Base-by-base conservation (phyloP, 1,140 invertebrate genomes). In the Sarcophaga peregrina region DNA sequence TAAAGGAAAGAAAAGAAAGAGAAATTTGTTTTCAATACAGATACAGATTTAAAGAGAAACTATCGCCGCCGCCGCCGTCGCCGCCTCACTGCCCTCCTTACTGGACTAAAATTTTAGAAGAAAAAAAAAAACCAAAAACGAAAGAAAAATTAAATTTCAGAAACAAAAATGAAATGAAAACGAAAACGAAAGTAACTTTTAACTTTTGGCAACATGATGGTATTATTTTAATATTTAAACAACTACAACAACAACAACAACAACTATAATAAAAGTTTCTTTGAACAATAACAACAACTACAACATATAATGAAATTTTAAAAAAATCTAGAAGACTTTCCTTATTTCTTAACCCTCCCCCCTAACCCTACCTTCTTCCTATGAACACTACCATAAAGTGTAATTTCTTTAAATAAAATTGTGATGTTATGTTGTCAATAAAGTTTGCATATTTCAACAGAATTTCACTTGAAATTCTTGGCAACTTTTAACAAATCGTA, bases 71-170 rank as follows among this genome's bases (percentile, higher is more conserved):
- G 25, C 62, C 62, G 75, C 75, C 25, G 25, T 37, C 25, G 25
- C 25, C 75, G 75, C 75, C 75, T 78, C 75, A 78, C 75, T 78
- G 75, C 75, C 75, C 75, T 78, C 45, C 7, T 76, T 50, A 25
- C 37, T 50, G 17, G 47, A 48, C 45, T 76, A 13, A 8, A 47
- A 47, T 78, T 45, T n/a, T 13, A 20, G 9, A 25, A 15, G n/a
- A 76, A 20, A 20, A 52, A 9, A 20, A 52, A 15, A 47, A 76
- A 20, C 11, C 50, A 9, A 68, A 68, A 68, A 78, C 8, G 62
- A 25, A 72, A 72, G 17, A 72, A 72, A 72, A 72, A 72, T 72
- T 25, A 72, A 72, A 72, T 72, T 17, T 17, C 37, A 20, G 20
- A 25, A 72, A 72, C 17, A 72, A 72, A 72, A 72, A 37, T 37